phyloP scores from a whole-genome alignment of 2,888 invertebrate species.

The Escarpia spicata region DNA sequence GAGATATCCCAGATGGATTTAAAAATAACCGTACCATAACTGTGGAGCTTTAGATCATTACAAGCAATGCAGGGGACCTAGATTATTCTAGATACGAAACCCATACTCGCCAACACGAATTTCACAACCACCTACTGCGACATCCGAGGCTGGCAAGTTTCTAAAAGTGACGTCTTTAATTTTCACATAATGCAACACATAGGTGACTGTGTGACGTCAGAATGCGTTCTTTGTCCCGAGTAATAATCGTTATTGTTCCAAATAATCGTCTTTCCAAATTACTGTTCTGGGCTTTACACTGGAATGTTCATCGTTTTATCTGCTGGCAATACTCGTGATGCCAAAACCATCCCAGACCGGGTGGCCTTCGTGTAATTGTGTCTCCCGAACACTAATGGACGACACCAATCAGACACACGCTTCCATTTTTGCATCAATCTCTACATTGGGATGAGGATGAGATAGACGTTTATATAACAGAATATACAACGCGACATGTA shows the following conservation, averaged over 20 bases:
- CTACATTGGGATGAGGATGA: neutral
- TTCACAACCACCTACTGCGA: neutral
- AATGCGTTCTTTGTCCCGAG: neutral
- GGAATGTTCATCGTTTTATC: neutral
- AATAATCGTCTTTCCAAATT: neutral
- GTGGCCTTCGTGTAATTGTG: neutral
- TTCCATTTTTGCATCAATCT: neutral
- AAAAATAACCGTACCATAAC: too few species aligned
- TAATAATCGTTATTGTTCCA: neutral
- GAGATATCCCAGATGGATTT: too few species aligned
- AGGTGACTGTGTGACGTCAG: neutral
- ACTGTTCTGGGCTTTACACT: neutral
- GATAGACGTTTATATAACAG: neutral
- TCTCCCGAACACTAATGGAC: neutral
- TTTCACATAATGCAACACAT: neutral
- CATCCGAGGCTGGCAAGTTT: neutral
- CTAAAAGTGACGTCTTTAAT: neutral
- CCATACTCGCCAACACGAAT: neutral
- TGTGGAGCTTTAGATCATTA: too few species aligned
- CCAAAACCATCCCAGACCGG: neutral
- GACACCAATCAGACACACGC: neutral
- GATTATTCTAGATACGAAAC: too few species aligned
- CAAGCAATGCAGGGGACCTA: too few species aligned
- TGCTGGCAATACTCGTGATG: neutral
- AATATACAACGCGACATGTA: neutral